Evolutionary conservation across 2,797 vertebrate species (phyloP), one percentile per base, ranked within the genome.

Genomic region (Periophthalmus magnuspinnatus): DNA sequence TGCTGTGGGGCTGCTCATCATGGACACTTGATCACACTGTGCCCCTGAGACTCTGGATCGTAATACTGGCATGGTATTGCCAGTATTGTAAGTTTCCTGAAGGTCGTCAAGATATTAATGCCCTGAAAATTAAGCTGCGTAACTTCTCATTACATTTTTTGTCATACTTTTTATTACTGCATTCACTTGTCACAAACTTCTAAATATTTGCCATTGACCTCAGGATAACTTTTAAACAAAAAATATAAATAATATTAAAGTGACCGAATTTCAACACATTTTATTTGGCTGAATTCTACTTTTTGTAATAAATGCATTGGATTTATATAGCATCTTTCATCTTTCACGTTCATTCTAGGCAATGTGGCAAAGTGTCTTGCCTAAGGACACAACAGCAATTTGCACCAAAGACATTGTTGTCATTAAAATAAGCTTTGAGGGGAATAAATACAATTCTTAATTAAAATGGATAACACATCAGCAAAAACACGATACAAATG

Each of bases 31-130:
- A 74, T 71, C 80, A 70, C 45, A n/a, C 45, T 6, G 28, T 76
- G 64, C 72, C 84, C 70, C 59, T 0, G 78, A 78, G 85, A 88
- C 80, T 84, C 76, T 77, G 59, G 76, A 89, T 86, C 83, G 71
- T 76, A 11, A 22, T 79, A 86, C 79, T 74, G 73, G 3, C 56
- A 74, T 90, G 88, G 89, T 77, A 87, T 28, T 28, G 28, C 28
- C 28, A 89, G 91, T 89, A 74, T 88, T 76, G 70, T 65, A 74
- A 72, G 75, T 84, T 81, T 88, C 79, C 79, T 88, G 83, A 88
- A 89, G 90, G 88, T 90, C 83, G 34, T 50, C 67, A 77, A 83
- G 83, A 81, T 69, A 84, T 81, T 86, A 76, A 80, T 54, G 76
- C 77, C 69, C 79, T 77, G 82, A 57, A 82, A 90, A 85, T 80